Base-by-base conservation (phyloP, 2,113 vertebrate species). In the Hymenochirus boettgeri region DNA sequence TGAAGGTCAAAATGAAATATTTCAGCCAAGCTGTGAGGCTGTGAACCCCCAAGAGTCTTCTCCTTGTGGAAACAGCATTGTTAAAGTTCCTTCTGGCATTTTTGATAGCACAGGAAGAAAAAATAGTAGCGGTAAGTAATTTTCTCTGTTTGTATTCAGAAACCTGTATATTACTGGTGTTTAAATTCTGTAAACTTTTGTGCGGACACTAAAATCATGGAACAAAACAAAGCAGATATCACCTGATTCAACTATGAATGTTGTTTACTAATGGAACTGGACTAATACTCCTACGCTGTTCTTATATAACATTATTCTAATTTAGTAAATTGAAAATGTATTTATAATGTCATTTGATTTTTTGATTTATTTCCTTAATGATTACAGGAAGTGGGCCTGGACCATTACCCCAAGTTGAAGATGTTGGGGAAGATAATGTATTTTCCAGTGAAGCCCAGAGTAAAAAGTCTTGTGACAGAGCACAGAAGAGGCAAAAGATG, bases 31-130 rank as follows among this genome's bases (percentile, higher is more conserved):
- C 57, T 61, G 67, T 8, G 90, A 90, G 61, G 70, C 79, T 37
- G 71, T 33, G 0, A 81, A 77, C 70, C 77, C 81, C 10, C 57
- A 76, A 12, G 89, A 91, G 1, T 50, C 70, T 1, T 83, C 57
- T 17, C 21, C 73, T 0, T 80, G 79, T 62, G 78, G 82, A 25
- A 82, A 87, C 71, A 98, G 93, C 73, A 99, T 99, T 54, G 96
- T 99, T 31, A 97, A 89, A 79, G 85, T 87, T 69, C 86, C 91
- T 1, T 88, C 90, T 5, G 91, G 91, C 5, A 85, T 89, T 78
- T 90, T 92, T 73, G 92, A 93, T 50, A 67, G 59, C 31, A 75
- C 45, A 46, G 71, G 81, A 61, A 89, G 75, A 45, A 88, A 77
- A 50, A 80, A 51, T 60, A 86, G 90, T 73, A 71, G 73, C 1